Evolutionary conservation across 2,888 invertebrate species (phyloP).

Genomic region (Phrixothrix hirtus): DNA sequence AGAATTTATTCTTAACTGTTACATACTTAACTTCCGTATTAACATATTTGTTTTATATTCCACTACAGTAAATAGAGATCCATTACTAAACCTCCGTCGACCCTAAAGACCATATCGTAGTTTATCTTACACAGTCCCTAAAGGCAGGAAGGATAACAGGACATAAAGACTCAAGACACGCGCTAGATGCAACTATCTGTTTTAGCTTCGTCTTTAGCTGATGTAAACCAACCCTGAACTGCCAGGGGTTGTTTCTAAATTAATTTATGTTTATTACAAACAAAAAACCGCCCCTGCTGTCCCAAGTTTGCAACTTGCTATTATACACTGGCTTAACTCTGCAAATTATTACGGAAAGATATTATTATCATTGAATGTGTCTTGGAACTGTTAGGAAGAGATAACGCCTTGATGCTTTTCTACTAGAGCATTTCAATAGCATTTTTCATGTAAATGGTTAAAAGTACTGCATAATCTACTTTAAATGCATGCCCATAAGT

Average conservation of each 20-base stretch:
- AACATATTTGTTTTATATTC: conserved; percentile 26
- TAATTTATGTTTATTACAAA: conserved; percentile 53
- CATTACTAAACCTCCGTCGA: conserved; percentile 34
- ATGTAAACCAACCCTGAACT: conserved; percentile 40
- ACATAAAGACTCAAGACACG: conserved; percentile 38
- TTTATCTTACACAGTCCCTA: conserved; percentile 40
- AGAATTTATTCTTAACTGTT: conserved; percentile 8
- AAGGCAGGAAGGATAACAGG: conserved; percentile 36
- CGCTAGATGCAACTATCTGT: conserved; percentile 38
- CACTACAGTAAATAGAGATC: conserved; percentile 28
- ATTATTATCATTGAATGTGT: conserved; percentile 25
- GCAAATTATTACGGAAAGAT: conserved; percentile 27
- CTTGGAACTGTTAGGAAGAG: conserved; percentile 17
- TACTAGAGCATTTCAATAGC: not conserved
- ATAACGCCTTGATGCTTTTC: conserved; percentile 16
- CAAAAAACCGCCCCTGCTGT: conserved; percentile 45
- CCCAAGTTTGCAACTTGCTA: conserved; percentile 30
- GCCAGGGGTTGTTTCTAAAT: conserved; percentile 44
- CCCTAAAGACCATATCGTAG: conserved; percentile 38
- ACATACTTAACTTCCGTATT: conserved; percentile 10
- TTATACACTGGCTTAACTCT: conserved; percentile 28
- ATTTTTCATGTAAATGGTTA: conserved; percentile 4
- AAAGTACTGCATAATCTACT: conserved; percentile 10
- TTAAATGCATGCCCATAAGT: not conserved
- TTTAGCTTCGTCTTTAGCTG: conserved; percentile 32